These are phyloP conservation scores for Xiphophorus maculatus DNA, from an alignment of 2,113 vertebrate genomes.

Conservation along the genomic window DNA sequence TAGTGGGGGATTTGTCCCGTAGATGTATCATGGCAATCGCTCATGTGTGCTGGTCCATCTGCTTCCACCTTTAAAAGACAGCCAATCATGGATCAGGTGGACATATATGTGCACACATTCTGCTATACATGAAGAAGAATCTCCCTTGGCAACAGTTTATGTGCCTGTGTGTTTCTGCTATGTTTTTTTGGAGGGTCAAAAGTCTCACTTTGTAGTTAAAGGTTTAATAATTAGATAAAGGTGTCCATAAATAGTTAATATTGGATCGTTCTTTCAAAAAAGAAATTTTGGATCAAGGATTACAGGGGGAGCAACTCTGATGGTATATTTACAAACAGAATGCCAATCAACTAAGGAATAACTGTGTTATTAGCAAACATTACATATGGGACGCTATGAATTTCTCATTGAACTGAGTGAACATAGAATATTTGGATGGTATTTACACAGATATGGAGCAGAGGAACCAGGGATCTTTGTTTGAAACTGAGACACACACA, in stretches of 20 bases:
- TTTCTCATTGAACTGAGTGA: neutral
- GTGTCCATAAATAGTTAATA: neutral
- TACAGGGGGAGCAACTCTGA: neutral
- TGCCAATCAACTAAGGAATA: too few species aligned
- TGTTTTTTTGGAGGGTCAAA: neutral
- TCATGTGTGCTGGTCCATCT: conserved; percentile 69
- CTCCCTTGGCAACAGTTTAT: neutral
- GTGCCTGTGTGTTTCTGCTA: neutral
- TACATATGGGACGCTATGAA: neutral
- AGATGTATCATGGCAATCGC: conserved; percentile 33
- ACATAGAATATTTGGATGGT: neutral
- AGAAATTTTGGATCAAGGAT: neutral
- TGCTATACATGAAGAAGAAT: neutral
- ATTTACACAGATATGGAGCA: neutral
- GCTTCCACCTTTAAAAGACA: conserved; percentile 32
- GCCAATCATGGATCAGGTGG: neutral
- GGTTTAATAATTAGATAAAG: neutral
- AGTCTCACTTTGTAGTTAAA: neutral
- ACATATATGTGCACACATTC: neutral
- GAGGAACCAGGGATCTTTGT: neutral
- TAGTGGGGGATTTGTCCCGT: conserved; percentile 42
- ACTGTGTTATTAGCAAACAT: neutral
- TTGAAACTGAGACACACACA: neutral
- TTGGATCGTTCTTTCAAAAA: neutral
- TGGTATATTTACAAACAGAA: too few species aligned